Percentiles rank a stretch among this genome's conserved stretches.
Conservation (phyloP, 2,113 vertebrate species). For the Phoenicopterus ruber region DNA sequence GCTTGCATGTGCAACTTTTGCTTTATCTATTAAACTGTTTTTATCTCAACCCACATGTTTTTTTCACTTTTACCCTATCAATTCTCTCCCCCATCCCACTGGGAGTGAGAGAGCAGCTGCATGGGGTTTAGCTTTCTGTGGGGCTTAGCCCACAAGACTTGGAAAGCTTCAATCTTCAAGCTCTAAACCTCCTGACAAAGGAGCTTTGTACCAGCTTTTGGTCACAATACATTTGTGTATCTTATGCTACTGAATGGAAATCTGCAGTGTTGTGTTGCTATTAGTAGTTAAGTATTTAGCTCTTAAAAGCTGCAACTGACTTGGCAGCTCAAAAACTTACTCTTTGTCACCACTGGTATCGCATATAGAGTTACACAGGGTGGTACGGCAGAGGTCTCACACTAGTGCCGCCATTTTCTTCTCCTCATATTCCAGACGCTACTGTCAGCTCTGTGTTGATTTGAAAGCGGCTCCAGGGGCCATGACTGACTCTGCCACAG, state of each 20-base stretch:
- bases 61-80: not conserved
- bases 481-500: not conserved
- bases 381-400: not conserved
- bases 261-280: not conserved
- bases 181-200: not conserved
- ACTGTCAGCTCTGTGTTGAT: not conserved
- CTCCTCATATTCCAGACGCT: not conserved
- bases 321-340: not conserved
- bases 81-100: accelerated
- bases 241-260: not conserved
- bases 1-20: not conserved
- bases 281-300: not conserved
- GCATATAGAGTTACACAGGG: not conserved
- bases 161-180: not conserved
- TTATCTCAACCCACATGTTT: not conserved
- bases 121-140: not conserved
- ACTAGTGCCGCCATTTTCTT: not conserved
- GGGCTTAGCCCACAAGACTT: not conserved
- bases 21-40: not conserved
- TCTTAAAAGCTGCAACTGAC: not conserved
- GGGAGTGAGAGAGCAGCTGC: accelerated
- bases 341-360: not conserved
- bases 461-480: not conserved
- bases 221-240: not conserved
- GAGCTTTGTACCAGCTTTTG: not conserved